phyloP scores from a whole-genome alignment of 2,888 invertebrate genomes.

The Macrophya annulata region DNA sequence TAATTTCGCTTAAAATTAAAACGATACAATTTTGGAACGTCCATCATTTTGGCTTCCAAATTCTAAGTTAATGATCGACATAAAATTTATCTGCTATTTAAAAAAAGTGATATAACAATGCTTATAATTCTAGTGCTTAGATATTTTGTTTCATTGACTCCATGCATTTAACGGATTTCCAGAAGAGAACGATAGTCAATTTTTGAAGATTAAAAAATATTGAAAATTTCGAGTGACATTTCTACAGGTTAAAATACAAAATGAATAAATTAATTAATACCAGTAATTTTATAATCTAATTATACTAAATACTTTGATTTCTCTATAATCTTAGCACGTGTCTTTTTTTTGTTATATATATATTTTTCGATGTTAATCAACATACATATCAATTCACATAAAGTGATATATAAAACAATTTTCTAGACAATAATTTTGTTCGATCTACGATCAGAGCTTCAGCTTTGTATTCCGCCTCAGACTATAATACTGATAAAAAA shows the following conservation, averaged over 20 bases:
- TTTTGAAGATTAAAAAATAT: background rate
- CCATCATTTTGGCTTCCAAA: background rate
- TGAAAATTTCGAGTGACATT: background rate
- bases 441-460: background rate
- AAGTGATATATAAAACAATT: slow-evolving; percentile 8
- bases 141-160: background rate
- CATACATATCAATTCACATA: background rate
- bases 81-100: background rate
- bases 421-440: background rate
- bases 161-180: background rate
- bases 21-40: background rate
- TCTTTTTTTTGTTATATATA: background rate
- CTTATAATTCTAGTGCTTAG: background rate
- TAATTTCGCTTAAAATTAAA: background rate
- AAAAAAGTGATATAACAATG: background rate
- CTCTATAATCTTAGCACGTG: background rate
- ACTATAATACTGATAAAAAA: background rate
- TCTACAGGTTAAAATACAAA: background rate
- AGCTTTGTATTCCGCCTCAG: background rate
- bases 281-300: background rate
- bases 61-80: background rate
- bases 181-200: background rate
- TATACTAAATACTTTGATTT: background rate
- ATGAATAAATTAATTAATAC: background rate
- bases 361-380: background rate